Evolutionary conservation across 2,888 invertebrate species (phyloP).

Genomic region (Ectobius pallidus): DNA sequence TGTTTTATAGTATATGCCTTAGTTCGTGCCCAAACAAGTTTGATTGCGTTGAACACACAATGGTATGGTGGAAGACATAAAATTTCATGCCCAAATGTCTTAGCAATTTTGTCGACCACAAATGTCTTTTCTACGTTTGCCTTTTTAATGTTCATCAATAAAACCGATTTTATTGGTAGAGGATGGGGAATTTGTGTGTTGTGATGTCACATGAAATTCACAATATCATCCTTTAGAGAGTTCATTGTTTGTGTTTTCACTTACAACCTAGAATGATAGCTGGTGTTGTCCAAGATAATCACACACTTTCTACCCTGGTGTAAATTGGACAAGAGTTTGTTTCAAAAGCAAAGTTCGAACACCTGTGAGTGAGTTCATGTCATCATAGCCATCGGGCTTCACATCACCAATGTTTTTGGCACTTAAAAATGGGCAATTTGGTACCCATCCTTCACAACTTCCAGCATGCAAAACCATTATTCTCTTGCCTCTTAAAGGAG

Average conservation of each 20-base stretch:
- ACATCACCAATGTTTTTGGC: background rate
- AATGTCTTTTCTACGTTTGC: background rate
- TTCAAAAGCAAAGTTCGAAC: background rate
- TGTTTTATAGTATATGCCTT: background rate
- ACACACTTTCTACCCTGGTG: too few relatives aligned
- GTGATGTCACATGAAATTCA: background rate
- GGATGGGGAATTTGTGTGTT: background rate
- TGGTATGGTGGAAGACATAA: background rate
- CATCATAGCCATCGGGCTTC: background rate
- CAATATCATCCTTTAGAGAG: background rate
- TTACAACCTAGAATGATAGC: too few relatives aligned
- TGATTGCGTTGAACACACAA: background rate
- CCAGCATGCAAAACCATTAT: background rate
- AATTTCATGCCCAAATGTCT: background rate
- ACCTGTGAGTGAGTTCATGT: background rate
- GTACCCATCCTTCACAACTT: background rate
- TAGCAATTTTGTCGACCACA: background rate
- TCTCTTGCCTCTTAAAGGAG: background rate
- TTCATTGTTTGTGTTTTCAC: background rate
- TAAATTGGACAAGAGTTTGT: background rate
- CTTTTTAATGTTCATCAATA: background rate
- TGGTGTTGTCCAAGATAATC: too few relatives aligned
- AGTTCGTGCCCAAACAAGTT: background rate
- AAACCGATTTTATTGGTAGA: too few relatives aligned
- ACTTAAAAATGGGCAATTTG: background rate